Conservation (phyloP, 1,140 invertebrate genomes). For the Formica selysi region DNA sequence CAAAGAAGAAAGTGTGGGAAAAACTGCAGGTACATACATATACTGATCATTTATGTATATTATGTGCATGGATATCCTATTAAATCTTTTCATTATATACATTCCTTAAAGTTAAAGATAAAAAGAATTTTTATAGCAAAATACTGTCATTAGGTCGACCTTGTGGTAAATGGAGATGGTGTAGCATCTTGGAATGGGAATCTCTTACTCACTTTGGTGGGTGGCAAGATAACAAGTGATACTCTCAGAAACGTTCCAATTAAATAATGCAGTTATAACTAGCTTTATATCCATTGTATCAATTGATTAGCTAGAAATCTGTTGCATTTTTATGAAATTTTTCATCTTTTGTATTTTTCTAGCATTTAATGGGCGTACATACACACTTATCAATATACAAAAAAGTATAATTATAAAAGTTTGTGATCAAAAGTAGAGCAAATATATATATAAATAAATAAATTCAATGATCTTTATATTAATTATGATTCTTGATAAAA, state of each 20-base stretch:
- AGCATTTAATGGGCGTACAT: not conserved
- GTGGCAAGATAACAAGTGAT: conserved; percentile 89
- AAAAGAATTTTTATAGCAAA: conserved; percentile 69
- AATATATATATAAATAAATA: too few relatives aligned
- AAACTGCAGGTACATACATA: conserved; percentile 89
- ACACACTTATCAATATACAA: not conserved
- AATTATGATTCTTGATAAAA: too few relatives aligned
- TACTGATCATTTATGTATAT: not conserved
- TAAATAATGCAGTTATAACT: conserved; percentile 87
- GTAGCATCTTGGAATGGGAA: conserved; percentile 94
- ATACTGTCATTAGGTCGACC: conserved; percentile 88
- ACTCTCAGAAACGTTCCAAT: conserved; percentile 92
- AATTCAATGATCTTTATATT: too few relatives aligned
- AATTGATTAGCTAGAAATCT: not conserved
- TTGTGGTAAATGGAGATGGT: conserved; percentile 92
- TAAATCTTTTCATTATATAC: too few relatives aligned
- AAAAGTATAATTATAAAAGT: too few relatives aligned
- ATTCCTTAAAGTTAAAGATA: conserved; percentile 12
- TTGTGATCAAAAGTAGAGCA: too few relatives aligned
- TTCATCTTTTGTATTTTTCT: conserved; percentile 14
- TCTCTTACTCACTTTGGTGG: conserved; percentile 90
- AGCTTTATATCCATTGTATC: conserved; percentile 16
- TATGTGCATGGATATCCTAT: not conserved
- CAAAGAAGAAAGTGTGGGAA: conserved; percentile 99
- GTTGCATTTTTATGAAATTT: not conserved